Conservation (phyloP, 1,140 invertebrate species). For the Halesus radiatus region DNA sequence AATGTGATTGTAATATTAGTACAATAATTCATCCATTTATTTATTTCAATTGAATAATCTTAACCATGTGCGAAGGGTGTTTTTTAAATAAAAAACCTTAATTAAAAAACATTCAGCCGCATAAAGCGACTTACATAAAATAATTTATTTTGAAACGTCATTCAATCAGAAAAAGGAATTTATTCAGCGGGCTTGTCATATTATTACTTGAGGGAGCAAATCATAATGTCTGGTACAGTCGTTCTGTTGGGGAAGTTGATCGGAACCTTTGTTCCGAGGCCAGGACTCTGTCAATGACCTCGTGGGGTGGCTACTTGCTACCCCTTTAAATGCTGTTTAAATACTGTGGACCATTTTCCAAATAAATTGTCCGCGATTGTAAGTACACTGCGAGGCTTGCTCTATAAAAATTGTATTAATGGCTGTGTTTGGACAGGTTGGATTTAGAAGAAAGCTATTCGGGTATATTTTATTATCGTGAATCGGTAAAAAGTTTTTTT, state of each 20-base stretch:
- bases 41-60: no score
- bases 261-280: neutral
- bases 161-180: constrained; percentile 21
- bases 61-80: no score
- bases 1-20: no score
- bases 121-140: no score
- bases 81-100: no score
- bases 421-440: neutral
- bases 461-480: no score
- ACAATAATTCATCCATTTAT: no score
- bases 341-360: constrained; percentile 9
- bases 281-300: constrained; percentile 17
- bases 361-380: neutral
- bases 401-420: neutral
- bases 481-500: no score
- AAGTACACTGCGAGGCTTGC: neutral
- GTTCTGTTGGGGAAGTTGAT: neutral
- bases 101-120: no score
- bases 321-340: constrained; percentile 16
- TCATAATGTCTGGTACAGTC: constrained; percentile 12
- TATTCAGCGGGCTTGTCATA: neutral
- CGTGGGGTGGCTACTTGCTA: constrained; percentile 10
- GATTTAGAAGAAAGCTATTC: no score
- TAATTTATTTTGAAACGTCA: neutral
- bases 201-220: neutral